Evolutionary conservation across 2,888 invertebrate genomes (phyloP).

Genomic region (Phania funesta): DNA sequence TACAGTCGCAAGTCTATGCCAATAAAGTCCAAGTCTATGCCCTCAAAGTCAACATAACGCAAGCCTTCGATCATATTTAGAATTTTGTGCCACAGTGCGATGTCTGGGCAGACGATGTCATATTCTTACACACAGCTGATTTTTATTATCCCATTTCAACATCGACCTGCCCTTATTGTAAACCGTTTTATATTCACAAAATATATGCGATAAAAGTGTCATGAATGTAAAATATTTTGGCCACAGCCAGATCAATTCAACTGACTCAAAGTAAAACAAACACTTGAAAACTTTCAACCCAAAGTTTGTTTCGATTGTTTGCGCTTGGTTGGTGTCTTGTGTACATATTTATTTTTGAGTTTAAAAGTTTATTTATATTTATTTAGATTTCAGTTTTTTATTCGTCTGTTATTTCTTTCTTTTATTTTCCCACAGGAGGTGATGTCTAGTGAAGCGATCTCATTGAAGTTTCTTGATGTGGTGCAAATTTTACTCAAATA

Average conservation of each 20-base stretch:
- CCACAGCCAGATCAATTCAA: constrained; percentile 10
- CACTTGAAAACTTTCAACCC: constrained; percentile 6
- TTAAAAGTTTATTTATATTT: neutral
- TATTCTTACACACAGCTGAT: no score
- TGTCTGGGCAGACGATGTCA: no score
- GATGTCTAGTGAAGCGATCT: constrained; percentile 77
- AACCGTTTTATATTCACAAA: neutral
- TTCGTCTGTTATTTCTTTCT: neutral
- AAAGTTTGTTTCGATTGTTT: neutral
- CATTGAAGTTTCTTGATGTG: constrained; percentile 79
- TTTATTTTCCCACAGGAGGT: constrained; percentile 74
- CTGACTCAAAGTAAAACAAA: constrained; percentile 1
- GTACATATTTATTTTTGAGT: no score
- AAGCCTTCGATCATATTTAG: no score
- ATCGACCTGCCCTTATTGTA: neutral
- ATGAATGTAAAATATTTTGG: neutral
- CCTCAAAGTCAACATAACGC: no score
- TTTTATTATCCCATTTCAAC: no score
- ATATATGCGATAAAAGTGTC: neutral
- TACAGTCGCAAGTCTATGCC: no score
- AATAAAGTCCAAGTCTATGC: no score
- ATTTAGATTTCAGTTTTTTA: neutral
- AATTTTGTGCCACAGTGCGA: no score
- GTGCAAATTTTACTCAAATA: constrained; percentile 78
- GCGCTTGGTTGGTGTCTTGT: no score